These are phyloP conservation scores for Rhamnusium bicolor DNA, from an alignment of 2,888 invertebrate genomes.

Conservation along the genomic window DNA sequence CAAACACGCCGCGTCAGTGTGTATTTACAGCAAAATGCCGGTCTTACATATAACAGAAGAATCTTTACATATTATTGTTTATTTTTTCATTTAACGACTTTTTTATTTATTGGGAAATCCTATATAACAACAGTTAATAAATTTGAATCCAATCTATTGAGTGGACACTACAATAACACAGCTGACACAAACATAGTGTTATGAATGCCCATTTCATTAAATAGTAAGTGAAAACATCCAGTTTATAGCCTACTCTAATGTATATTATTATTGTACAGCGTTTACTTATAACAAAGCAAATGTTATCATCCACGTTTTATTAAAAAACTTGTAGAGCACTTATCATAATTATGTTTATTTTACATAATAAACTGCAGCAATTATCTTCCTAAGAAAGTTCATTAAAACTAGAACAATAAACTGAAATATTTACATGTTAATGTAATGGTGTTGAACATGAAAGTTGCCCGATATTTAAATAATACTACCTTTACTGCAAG, in stretches of 20 bases:
- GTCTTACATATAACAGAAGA: too few relatives aligned
- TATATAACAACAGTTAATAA: too few relatives aligned
- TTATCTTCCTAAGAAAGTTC: neutral
- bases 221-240: too few relatives aligned
- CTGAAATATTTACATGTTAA: slow-evolving; percentile 19
- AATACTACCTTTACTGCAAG: neutral
- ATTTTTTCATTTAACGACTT: too few relatives aligned
- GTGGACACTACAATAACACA: too few relatives aligned
- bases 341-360: slow-evolving; percentile 8
- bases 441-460: neutral
- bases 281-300: neutral
- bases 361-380: neutral
- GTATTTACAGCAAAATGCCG: too few relatives aligned
- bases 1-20: too few relatives aligned
- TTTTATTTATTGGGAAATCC: too few relatives aligned
- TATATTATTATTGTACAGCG: neutral
- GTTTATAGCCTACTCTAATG: neutral
- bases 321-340: neutral
- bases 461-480: neutral
- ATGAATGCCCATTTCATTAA: too few relatives aligned
- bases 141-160: too few relatives aligned
- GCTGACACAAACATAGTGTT: too few relatives aligned
- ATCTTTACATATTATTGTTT: too few relatives aligned
- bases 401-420: neutral
- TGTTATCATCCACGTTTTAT: neutral